These are phyloP conservation scores for Papilio helenus DNA, from an alignment of 1,140 invertebrate genomes.

Conservation along the genomic window DNA sequence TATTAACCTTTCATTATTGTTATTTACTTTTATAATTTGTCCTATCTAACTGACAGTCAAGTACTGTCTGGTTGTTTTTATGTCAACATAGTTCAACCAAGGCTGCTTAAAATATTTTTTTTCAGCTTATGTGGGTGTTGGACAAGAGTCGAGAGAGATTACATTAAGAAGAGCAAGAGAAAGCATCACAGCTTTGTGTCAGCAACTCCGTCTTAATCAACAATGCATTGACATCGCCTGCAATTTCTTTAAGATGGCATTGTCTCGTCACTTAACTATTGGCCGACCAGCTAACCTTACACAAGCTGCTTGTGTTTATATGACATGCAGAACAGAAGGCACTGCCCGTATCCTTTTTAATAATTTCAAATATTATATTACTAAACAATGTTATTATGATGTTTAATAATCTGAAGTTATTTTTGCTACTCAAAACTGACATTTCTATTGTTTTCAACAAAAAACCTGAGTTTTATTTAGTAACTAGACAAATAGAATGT, in stretches of 20 bases:
- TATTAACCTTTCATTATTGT: background rate
- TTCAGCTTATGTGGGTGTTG: conserved; percentile 90
- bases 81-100: background rate
- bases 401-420: background rate
- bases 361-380: background rate
- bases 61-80: background rate
- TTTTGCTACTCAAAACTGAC: background rate
- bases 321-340: conserved; percentile 96
- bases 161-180: conserved; percentile 94
- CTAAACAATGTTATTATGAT: background rate
- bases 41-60: background rate
- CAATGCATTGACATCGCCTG: conserved; percentile 96
- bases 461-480: background rate
- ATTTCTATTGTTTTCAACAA: background rate
- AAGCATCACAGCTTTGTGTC: conserved; percentile 90
- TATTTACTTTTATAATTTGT: background rate
- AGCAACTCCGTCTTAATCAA: conserved; percentile 92
- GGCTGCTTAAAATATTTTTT: conserved; percentile 42
- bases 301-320: conserved; percentile 98
- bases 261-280: conserved; percentile 93
- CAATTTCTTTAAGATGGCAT: conserved; percentile 98
- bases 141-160: conserved; percentile 94
- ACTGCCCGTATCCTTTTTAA: conserved; percentile 94
- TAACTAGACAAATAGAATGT: background rate
- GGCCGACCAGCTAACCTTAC: conserved; percentile 96